Conservation (phyloP, 2,113 vertebrate genomes). For the Probosciger aterrimus region DNA sequence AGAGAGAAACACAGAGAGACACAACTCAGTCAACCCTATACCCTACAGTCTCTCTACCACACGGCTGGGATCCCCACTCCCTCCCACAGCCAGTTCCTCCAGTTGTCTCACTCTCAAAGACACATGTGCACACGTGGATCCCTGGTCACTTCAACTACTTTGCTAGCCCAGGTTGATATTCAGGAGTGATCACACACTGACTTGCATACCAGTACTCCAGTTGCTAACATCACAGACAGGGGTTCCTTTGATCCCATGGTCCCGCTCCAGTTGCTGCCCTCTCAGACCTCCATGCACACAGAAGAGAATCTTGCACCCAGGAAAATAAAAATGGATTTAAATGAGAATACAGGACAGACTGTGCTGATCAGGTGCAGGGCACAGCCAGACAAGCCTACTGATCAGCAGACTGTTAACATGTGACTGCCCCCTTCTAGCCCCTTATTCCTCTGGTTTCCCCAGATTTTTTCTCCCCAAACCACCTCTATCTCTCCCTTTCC, state of each 20-base stretch:
- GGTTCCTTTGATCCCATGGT: too few species aligned
- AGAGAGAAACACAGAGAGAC: neutral
- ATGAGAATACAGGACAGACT: neutral
- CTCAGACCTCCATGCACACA: neutral
- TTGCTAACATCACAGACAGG: neutral
- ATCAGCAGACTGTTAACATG: neutral
- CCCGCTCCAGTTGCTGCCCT: neutral
- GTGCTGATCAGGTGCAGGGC: neutral
- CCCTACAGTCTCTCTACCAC: neutral
- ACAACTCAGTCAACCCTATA: neutral
- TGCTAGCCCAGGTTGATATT: neutral
- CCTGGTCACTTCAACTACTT: neutral
- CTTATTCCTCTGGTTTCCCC: neutral
- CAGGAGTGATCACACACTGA: neutral
- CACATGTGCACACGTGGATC: neutral
- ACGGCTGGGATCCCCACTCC: neutral
- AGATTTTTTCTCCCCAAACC: neutral
- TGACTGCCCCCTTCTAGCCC: neutral
- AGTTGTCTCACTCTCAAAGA: neutral
- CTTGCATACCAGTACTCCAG: neutral
- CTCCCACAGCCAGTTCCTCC: neutral
- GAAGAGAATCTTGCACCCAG: neutral
- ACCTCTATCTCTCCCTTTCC: neutral
- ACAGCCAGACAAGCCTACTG: neutral
- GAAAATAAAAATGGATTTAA: neutral